Evolutionary conservation across 2,797 vertebrate genomes (phyloP).

Genomic region (Hapalemur alaotrensis): DNA sequence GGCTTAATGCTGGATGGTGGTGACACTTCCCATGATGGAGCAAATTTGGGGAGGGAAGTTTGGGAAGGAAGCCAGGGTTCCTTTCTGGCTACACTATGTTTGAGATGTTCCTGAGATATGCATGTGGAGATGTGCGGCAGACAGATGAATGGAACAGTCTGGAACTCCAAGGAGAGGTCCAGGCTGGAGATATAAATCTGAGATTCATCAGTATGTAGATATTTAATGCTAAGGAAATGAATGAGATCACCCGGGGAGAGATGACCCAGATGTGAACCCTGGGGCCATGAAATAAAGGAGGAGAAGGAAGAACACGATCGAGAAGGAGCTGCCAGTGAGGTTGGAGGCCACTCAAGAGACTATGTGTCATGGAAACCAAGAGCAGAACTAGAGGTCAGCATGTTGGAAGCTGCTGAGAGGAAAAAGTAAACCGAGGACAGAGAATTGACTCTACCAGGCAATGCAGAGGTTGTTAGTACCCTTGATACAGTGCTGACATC

Average conservation of each 20-base stretch:
- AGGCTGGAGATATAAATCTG: conserved; percentile 31
- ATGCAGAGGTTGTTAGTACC: not conserved
- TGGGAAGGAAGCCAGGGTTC: not conserved
- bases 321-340: not conserved
- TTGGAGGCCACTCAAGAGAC: not conserved
- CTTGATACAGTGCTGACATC: not conserved
- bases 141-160: not conserved
- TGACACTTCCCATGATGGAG: not conserved
- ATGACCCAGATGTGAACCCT: not conserved
- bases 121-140: not conserved
- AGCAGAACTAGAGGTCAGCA: not conserved
- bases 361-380: not conserved
- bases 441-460: not conserved
- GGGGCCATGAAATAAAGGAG: not conserved
- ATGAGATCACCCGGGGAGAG: not conserved
- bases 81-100: not conserved
- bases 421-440: not conserved
- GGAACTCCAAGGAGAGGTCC: not conserved
- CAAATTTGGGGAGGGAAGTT: not conserved
- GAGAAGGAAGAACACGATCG: not conserved
- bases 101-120: not conserved
- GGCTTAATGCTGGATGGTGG: not conserved
- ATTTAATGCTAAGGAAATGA: conserved; percentile 50
- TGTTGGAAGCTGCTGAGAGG: not conserved
- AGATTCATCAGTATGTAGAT: not conserved